A percentile compares a stretch with the other conserved stretches of the same genome.
These are phyloP conservation scores for Linnaemya vulpina DNA, from an alignment of 2,888 invertebrate genomes.

Conservation along the genomic window DNA sequence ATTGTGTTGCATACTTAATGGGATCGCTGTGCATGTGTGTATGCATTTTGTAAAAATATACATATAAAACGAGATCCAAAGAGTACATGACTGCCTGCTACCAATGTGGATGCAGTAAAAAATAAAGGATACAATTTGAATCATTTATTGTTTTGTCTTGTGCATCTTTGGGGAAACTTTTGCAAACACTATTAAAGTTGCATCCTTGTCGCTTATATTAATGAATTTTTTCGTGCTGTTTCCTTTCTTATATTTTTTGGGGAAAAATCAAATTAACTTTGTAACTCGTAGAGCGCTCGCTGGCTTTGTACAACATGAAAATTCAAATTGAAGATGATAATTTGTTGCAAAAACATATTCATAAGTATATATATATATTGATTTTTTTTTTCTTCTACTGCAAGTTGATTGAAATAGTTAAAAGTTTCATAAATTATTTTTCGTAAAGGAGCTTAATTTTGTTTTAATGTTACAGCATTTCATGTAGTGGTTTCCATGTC, in stretches of 20 bases:
- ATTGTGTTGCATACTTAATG: slow-evolving; percentile 54
- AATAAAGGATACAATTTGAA: neutral
- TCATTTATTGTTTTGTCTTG: slow-evolving; percentile 8
- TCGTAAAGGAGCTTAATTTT: too few species aligned
- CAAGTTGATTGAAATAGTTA: too few species aligned
- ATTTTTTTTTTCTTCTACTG: too few species aligned
- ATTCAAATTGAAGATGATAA: neutral
- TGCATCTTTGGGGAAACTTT: slow-evolving; percentile 4
- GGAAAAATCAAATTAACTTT: slow-evolving; percentile 20
- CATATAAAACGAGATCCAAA: slow-evolving; percentile 23
- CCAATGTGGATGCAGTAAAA: neutral
- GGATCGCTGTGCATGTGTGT: neutral
- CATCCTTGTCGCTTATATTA: slow-evolving; percentile 26
- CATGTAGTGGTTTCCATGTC: too few species aligned
- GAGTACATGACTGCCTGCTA: slow-evolving; percentile 32
- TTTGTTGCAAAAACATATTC: neutral
- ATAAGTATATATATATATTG: too few species aligned
- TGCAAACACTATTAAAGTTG: slow-evolving; percentile 35
- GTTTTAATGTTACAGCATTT: too few species aligned
- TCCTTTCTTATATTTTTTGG: neutral
- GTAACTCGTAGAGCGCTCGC: neutral
- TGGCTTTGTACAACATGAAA: neutral
- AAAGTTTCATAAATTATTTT: too few species aligned
- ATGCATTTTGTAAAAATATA: neutral
- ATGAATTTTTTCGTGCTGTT: slow-evolving; percentile 1